A percentile compares a stretch with the other conserved stretches of the same genome.
These are phyloP conservation scores for Sarcophaga rosellei DNA, from an alignment of 2,888 invertebrate genomes.

Conservation along the genomic window DNA sequence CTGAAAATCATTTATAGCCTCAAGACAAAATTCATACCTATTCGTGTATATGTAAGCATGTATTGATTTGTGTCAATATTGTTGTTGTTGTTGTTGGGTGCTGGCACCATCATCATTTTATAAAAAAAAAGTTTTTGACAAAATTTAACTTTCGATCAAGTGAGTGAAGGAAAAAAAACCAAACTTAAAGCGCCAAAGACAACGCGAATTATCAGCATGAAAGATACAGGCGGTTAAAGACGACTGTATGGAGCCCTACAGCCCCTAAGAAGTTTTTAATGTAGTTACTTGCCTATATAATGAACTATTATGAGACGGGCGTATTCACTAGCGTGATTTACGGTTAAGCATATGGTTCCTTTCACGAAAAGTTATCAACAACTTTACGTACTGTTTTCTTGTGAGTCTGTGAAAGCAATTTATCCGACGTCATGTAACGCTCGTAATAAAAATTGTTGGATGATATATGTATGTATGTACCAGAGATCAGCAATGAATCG, in stretches of 20 bases:
- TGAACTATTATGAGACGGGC: too few relatives aligned
- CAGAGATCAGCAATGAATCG: too few relatives aligned
- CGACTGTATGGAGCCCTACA: too few relatives aligned
- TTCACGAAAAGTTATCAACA: neutral
- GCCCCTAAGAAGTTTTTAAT: too few relatives aligned
- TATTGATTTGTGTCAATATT: neutral
- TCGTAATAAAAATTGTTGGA: too few relatives aligned
- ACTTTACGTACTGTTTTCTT: neutral
- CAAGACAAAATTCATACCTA: slow-evolving; percentile 21
- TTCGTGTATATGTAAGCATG: slow-evolving; percentile 15
- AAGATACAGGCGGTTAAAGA: neutral
- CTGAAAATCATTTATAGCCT: slow-evolving; percentile 45
- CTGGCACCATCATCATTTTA: slow-evolving; percentile 24
- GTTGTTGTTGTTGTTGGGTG: neutral
- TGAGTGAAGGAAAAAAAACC: slow-evolving; percentile 34
- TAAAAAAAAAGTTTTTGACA: slow-evolving; percentile 51
- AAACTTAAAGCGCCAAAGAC: slow-evolving; percentile 8
- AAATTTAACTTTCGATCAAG: slow-evolving; percentile 59
- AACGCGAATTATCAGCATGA: slow-evolving; percentile 5
- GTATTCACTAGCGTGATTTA: too few relatives aligned
- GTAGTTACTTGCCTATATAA: too few relatives aligned
- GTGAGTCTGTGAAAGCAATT: too few relatives aligned
- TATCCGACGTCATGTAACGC: too few relatives aligned
- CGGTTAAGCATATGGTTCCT: too few relatives aligned
- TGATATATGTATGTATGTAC: too few relatives aligned